Evolutionary conservation across 1,140 invertebrate genomes (phyloP).

Genomic region (Lucilia cuprina): DNA sequence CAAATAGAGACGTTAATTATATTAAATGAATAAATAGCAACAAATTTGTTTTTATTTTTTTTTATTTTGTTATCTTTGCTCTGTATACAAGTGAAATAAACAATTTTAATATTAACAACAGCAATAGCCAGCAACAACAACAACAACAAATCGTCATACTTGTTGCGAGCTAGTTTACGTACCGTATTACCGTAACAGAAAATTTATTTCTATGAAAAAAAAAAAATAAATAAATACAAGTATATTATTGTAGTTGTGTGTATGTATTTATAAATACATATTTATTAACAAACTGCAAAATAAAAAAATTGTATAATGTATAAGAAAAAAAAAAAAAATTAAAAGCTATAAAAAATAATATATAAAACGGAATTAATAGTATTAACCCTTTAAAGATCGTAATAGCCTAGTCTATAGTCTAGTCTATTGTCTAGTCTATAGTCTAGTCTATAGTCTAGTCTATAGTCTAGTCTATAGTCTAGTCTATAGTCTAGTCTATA

Average conservation of each 20-base stretch:
- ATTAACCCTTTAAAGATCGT: neutral
- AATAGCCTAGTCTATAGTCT: neutral
- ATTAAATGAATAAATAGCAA: slow-evolving; percentile 14
- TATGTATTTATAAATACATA: neutral
- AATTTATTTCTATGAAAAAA: neutral
- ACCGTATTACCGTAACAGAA: slow-evolving; percentile 6
- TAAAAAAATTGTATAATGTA: neutral
- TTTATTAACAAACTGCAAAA: neutral
- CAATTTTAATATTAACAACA: neutral
- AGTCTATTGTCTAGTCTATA: too few species aligned
- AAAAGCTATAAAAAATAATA: neutral
- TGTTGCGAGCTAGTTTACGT: slow-evolving; percentile 11
- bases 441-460: too few species aligned
- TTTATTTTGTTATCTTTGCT: neutral
- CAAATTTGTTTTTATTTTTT: neutral
- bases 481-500: too few species aligned
- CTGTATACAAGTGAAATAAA: neutral
- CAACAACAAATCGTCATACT: neutral
- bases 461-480: too few species aligned
- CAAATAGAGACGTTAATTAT: slow-evolving; percentile 17
- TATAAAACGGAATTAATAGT: neutral
- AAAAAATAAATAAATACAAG: too few species aligned
- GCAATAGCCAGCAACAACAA: neutral
- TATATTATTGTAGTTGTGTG: neutral
- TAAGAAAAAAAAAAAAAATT: neutral